Base-by-base conservation (phyloP, 2,888 invertebrate species). In the Gastrophysa polygoni region DNA sequence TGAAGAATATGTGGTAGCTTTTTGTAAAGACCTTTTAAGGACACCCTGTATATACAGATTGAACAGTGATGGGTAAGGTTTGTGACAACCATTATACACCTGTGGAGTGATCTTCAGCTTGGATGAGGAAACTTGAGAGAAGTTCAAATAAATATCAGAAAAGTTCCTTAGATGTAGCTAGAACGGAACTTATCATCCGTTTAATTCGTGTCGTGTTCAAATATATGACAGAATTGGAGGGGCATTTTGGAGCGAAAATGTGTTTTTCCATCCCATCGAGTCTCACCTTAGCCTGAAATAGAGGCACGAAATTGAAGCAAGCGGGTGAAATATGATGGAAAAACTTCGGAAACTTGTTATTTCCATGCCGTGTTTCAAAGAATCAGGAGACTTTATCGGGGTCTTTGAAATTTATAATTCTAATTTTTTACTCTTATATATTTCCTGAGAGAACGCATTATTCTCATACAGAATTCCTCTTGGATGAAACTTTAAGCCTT, bases 381-480 rank as follows among this genome's bases (percentile, higher is more conserved):
- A 68, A 70, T 72, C 67, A 59, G 64, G 55, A 29, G 32, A 64
- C 63, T 66, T 68, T 66, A 68, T 68, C 61, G 79, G 78, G 76
- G 77, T 77, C 74, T 78, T 78, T 75, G 75, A 77, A 78, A 78
- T 73, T 75, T 77, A 73, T 76, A 79, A 78, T 80, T 80, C 79
- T 79, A 80, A 79, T 80, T 80, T 79, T 76, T 75, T 68, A 74
- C 76, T 78, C n/a, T n/a, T n/a, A n/a, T n/a, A n/a, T 79, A 80
- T 80, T 78, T 78, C 74, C 71, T 71, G 73, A 70, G 72, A 73
- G 73, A 78, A 78, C 78, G 77, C 77, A 77, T 77, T 76, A 75
- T 75, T n/a, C n/a, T n/a, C n/a, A n/a, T n/a, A n/a, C n/a, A n/a
- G n/a, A n/a, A n/a, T n/a, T n/a, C n/a, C n/a, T n/a, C 60, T 62